phyloP scores from a whole-genome alignment of 2,113 vertebrate genomes.

The Heptranchias perlo region DNA sequence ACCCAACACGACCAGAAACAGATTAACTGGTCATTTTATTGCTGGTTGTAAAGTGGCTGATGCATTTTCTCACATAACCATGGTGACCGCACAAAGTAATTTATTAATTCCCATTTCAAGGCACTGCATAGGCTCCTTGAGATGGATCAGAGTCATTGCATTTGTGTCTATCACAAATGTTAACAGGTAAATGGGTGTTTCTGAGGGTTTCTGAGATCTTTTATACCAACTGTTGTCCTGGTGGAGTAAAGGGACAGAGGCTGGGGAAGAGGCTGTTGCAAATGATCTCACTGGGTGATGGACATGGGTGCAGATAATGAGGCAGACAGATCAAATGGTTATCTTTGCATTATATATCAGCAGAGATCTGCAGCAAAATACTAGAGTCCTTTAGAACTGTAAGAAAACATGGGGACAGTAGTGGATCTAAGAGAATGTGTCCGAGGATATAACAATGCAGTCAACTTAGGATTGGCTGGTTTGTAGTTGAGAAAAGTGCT shows the following conservation, averaged over 20 bases:
- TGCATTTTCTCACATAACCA: background rate
- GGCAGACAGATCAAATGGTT: background rate
- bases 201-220: background rate
- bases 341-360: background rate
- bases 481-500: background rate
- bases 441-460: background rate
- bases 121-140: background rate
- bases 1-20: background rate
- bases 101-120: background rate
- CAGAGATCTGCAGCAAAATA: background rate
- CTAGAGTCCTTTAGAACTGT: background rate
- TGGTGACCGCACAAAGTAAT: background rate
- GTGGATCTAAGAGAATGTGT: background rate
- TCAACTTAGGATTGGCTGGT: background rate
- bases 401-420: background rate
- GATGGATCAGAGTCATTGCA: background rate
- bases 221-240: background rate
- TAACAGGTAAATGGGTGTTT: no score
- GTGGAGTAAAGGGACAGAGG: no score
- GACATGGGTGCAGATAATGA: background rate
- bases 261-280: background rate
- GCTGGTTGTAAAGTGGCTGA: background rate
- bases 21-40: background rate
- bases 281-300: background rate
- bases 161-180: background rate